Conservation (phyloP, 2,113 vertebrate species). For the Plotosus lineatus region DNA sequence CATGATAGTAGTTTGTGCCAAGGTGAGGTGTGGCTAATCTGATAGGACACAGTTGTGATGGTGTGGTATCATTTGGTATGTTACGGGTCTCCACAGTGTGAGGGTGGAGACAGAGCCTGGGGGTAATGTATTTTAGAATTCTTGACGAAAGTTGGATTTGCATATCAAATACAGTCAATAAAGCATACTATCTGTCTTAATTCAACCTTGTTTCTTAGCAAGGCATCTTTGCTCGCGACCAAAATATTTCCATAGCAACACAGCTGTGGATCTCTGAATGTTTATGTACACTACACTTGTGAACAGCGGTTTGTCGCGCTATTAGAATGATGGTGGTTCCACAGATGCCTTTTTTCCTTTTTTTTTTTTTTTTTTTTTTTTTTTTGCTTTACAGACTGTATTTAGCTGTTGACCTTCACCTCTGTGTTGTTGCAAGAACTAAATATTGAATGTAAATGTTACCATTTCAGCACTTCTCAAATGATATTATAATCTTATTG, state of each 20-base stretch:
- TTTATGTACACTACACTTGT: conserved; percentile 40
- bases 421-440: conserved; percentile 1
- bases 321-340: conserved; percentile 35
- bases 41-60: too few relatives aligned
- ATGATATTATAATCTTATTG: not conserved
- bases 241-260: conserved; percentile 57
- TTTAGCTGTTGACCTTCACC: conserved; percentile 30
- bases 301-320: conserved; percentile 26
- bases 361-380: conserved; percentile 24
- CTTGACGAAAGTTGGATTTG: not conserved
- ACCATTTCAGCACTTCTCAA: not conserved
- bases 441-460: not conserved
- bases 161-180: conserved; percentile 27
- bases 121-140: not conserved
- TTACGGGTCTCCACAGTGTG: not conserved
- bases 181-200: conserved; percentile 21
- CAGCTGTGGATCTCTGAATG: conserved; percentile 37
- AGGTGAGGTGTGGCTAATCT: too few relatives aligned
- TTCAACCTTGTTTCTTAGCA: conserved; percentile 42
- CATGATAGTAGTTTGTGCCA: too few relatives aligned
- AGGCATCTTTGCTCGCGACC: conserved; percentile 43
- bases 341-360: conserved; percentile 35
- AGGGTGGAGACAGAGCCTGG: not conserved
- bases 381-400: conserved; percentile 8
- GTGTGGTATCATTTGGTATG: not conserved